Evolutionary conservation across 2,888 invertebrate species (phyloP), one percentile per base, ranked within the genome.

Genomic region (Hoplodrina ambigua): DNA sequence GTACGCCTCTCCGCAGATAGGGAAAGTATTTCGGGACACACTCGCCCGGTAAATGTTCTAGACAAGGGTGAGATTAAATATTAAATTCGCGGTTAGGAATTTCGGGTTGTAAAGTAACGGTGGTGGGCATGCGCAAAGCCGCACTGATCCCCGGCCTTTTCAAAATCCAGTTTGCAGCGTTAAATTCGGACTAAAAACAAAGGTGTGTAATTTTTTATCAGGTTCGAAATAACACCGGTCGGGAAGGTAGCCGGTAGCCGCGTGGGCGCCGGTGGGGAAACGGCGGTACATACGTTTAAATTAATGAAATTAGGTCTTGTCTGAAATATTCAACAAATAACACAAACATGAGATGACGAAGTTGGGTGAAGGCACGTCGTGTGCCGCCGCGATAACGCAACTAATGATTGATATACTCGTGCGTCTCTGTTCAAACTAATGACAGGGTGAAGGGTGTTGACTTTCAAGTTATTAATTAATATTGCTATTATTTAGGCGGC

Each of bases 1-100:
- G 89, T 91, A 88, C 85, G 88, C 85, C 83, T 85, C 84, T 81
- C 70, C 84, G 72, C 86, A 89, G 87, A 89, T 88, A 89, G 85
- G 88, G 87, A 90, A 89, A 91, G 91, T 93, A 94, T 94, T 95
- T 94, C 84, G 93, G 93, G 90, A 87, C 86, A 86, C 88, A 90
- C 91, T 88, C 90, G 89, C 85, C 87, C 90, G 91, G 93, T 95
- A 94, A 95, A 95, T 94, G 93, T 90, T 94, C 93, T 94, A 95
- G 94, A 95, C 94, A 94, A 94, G 95, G 94, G 94, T 94, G 92
- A 89, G 91, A 94, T 96, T 95, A 95, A 96, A 96, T 95, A 96
- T 96, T 95, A 95, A 95, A 95, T 93, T 94, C 91, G 93, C 91
- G 94, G 93, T 94, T 92, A 93, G 94, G 93, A 94, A 94, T 95